Evolutionary conservation across 2,797 vertebrate species (phyloP).

Genomic region (Heliangelus exortis): DNA sequence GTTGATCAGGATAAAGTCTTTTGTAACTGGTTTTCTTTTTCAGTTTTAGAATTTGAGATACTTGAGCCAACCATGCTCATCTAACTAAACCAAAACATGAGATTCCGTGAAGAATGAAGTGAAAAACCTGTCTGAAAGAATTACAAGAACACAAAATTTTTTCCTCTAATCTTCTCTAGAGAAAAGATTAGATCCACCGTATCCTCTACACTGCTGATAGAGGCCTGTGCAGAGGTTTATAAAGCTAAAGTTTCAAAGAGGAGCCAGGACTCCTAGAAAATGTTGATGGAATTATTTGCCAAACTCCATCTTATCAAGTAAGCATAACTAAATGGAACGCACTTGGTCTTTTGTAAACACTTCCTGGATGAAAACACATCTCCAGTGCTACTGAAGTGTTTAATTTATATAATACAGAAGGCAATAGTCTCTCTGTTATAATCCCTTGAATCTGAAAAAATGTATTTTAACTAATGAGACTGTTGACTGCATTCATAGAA

Average conservation of each 20-base stretch:
- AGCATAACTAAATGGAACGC: background rate
- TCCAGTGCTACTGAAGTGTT: background rate
- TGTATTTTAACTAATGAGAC: background rate
- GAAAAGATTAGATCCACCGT: background rate
- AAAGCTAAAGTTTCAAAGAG: background rate
- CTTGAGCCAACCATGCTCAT: background rate
- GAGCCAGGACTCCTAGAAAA: background rate
- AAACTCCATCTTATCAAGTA: background rate
- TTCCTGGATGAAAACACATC: background rate
- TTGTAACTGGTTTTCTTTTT: background rate
- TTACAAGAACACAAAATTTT: background rate
- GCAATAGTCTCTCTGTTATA: background rate
- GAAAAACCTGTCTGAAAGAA: background rate
- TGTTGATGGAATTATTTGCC: background rate
- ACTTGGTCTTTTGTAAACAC: background rate
- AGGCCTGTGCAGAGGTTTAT: background rate
- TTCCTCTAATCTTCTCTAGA: background rate
- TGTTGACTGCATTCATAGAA: background rate
- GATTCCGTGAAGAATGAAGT: background rate
- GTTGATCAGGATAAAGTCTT: background rate
- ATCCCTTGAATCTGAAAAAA: background rate
- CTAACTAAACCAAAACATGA: background rate
- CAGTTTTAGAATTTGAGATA: background rate
- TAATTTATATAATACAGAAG: background rate
- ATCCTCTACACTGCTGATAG: background rate